These are phyloP conservation scores for Calliopum simillimum DNA, from an alignment of 2,888 invertebrate genomes.

Conservation along the genomic window DNA sequence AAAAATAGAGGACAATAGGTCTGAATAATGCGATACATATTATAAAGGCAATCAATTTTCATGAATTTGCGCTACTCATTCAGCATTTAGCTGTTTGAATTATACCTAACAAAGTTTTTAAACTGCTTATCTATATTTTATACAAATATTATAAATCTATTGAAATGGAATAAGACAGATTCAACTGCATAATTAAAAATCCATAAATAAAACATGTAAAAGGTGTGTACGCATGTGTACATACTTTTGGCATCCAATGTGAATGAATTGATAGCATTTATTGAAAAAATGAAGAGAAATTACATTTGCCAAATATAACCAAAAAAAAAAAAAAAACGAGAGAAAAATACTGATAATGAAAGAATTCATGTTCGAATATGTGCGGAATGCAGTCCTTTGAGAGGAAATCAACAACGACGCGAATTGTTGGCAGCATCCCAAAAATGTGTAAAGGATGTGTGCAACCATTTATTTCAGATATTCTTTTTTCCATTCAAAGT, in stretches of 20 bases:
- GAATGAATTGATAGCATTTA: not conserved
- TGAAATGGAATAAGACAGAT: not conserved
- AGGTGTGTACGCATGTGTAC: slow-evolving; percentile 3
- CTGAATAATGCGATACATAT: no score
- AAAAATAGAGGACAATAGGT: no score
- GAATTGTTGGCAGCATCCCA: slow-evolving; percentile 49
- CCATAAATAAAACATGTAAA: not conserved
- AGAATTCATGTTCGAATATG: slow-evolving; percentile 23
- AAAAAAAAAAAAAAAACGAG: slow-evolving; percentile 1
- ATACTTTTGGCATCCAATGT: slow-evolving; percentile 8
- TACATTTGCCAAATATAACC: not conserved
- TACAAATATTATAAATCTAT: not conserved
- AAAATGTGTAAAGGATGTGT: slow-evolving; percentile 44
- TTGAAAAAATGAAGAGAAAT: not conserved
- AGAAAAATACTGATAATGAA: slow-evolving; percentile 15
- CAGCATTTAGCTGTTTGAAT: no score
- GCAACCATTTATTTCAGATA: not conserved
- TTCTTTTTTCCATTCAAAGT: not conserved
- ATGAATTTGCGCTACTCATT: no score
- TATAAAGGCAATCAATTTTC: no score
- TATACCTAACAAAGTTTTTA: no score
- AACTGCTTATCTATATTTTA: not conserved
- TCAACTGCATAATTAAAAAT: slow-evolving; percentile 4
- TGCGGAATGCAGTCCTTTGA: slow-evolving; percentile 37
- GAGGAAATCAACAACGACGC: slow-evolving; percentile 5